Evolutionary conservation across 2,888 invertebrate species (phyloP).

Genomic region (Caenorhabditis sp.): DNA sequence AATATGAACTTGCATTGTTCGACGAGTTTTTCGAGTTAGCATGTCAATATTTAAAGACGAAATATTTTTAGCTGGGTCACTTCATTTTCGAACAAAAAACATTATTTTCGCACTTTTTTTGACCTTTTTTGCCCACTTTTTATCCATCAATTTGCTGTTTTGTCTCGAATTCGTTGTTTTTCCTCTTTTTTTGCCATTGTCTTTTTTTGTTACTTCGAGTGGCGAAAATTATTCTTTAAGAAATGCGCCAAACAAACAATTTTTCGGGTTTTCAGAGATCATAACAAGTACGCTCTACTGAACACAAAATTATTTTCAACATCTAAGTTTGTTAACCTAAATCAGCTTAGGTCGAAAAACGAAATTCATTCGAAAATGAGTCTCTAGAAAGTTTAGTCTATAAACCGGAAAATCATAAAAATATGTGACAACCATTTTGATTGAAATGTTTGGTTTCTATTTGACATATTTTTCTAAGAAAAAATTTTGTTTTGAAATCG

Average conservation of each 20-base stretch:
- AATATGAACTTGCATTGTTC: not conserved
- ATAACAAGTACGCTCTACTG: too few species aligned
- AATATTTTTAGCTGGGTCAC: too few species aligned
- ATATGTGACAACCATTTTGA: not conserved
- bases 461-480: not conserved
- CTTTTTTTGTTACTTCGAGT: not conserved
- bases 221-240: too few species aligned
- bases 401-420: too few species aligned
- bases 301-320: too few species aligned
- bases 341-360: too few species aligned
- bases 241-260: too few species aligned
- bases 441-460: not conserved
- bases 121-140: slow-evolving; percentile 2
- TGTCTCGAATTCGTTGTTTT: not conserved
- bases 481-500: not conserved
- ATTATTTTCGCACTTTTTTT: slow-evolving; percentile 3
- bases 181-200: not conserved
- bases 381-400: too few species aligned
- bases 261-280: too few species aligned
- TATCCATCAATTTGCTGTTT: not conserved
- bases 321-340: too few species aligned
- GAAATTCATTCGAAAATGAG: too few species aligned
- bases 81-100: not conserved
- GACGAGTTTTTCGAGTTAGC: not conserved
- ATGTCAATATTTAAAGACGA: too few species aligned